A percentile compares a stretch with the other conserved stretches of the same genome.
Conservation (phyloP, 2,113 vertebrate genomes). For the Martes martes region DNA sequence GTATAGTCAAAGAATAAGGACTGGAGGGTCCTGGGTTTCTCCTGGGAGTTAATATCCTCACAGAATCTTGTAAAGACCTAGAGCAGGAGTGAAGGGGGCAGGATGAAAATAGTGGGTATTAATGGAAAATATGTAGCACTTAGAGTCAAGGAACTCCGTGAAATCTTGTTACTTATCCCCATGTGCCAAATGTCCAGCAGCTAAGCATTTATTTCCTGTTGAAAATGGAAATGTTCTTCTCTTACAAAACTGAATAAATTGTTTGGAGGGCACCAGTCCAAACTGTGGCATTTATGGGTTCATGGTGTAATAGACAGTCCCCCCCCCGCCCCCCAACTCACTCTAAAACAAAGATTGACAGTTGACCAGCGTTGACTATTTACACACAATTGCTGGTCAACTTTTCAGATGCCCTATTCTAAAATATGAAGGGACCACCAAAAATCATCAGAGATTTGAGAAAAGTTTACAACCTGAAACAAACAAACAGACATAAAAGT, state of each 20-base stretch:
- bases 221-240: neutral
- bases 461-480: neutral
- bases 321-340: neutral
- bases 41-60: neutral
- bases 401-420: slow-evolving; percentile 4
- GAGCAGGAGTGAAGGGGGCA: neutral
- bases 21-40: neutral
- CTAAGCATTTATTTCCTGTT: neutral
- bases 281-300: neutral
- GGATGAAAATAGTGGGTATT: neutral
- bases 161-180: neutral
- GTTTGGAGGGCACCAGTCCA: neutral
- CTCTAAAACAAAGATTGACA: neutral
- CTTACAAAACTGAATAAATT: slow-evolving; percentile 10
- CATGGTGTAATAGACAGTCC: neutral
- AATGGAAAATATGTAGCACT: neutral
- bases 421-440: neutral
- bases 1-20: neutral
- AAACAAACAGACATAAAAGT: neutral
- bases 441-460: neutral
- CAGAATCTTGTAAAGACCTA: neutral
- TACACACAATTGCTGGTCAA: neutral
- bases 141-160: neutral
- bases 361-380: neutral
- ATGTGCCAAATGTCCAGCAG: neutral